Percentiles rank a stretch among this genome's conserved stretches.
Conservation (phyloP, 1,140 invertebrate genomes). For the Bradysia coprophila region DNA sequence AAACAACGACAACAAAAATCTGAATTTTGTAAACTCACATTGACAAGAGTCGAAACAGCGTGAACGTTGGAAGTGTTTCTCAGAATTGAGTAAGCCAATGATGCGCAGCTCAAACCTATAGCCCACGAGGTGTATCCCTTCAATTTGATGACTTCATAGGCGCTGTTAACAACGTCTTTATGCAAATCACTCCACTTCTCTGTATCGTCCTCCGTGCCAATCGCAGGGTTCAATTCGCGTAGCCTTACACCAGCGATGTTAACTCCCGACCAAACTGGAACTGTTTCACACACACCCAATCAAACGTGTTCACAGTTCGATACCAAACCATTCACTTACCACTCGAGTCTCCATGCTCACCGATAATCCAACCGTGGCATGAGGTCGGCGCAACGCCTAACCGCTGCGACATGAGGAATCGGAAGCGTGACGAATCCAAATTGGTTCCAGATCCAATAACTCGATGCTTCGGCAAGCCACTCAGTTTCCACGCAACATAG, state of each 20-base stretch:
- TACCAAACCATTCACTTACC: too few species aligned
- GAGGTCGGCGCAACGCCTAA: constrained; percentile 61
- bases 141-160: constrained; percentile 75
- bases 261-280: constrained; percentile 84
- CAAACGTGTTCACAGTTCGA: too few species aligned
- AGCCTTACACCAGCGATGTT: constrained; percentile 77
- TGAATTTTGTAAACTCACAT: constrained; percentile 33
- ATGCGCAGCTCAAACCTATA: constrained; percentile 66
- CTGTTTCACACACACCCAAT: constrained; percentile 27
- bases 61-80: constrained; percentile 59
- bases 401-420: constrained; percentile 70
- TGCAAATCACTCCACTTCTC: constrained; percentile 66
- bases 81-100: constrained; percentile 51
- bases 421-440: constrained; percentile 74
- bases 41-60: constrained; percentile 60
- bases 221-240: constrained; percentile 49
- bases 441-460: constrained; percentile 85
- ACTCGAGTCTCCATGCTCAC: constrained; percentile 67
- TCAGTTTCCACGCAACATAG: constrained; percentile 85
- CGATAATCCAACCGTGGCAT: constrained; percentile 78
- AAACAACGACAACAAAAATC: background rate
- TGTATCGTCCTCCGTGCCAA: constrained; percentile 49
- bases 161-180: constrained; percentile 62
- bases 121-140: constrained; percentile 86
- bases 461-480: constrained; percentile 65